Evolutionary conservation across 1,140 invertebrate genomes (phyloP).

Genomic region (Trialeurodes vaporariorum): DNA sequence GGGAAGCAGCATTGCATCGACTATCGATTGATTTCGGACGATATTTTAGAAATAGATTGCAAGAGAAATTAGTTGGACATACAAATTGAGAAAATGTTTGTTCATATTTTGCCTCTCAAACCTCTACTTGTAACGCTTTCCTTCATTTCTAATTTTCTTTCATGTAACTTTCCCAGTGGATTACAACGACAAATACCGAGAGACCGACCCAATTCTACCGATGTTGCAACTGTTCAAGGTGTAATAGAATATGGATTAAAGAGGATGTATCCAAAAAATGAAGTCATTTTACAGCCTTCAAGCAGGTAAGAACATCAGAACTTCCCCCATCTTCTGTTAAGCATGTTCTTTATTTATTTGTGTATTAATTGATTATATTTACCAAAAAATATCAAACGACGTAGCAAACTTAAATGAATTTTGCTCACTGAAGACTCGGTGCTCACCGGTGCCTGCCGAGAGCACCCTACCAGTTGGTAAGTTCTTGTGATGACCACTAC

Average conservation of each 20-base stretch:
- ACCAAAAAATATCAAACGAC: no score
- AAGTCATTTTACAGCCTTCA: constrained; percentile 11
- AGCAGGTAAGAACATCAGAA: constrained; percentile 15
- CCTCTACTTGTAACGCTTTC: not conserved
- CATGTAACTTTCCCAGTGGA: constrained; percentile 11
- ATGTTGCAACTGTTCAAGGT: constrained; percentile 20
- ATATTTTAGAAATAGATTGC: no score
- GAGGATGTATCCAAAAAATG: constrained; percentile 15
- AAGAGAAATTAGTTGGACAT: not conserved
- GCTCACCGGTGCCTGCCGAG: no score
- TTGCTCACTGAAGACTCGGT: no score
- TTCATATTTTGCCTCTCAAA: not conserved
- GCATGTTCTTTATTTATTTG: no score
- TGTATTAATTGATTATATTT: no score
- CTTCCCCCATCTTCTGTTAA: no score
- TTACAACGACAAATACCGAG: constrained; percentile 19
- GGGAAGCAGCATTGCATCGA: not conserved
- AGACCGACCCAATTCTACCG: constrained; percentile 10
- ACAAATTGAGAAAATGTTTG: not conserved
- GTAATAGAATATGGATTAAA: constrained; percentile 18
- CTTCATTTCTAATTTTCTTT: not conserved
- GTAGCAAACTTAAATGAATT: no score
- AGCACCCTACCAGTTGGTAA: no score
- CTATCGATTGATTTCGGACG: not conserved
- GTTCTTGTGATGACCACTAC: no score